A percentile compares a stretch with the other conserved stretches of the same genome.
phyloP scores from a whole-genome alignment of 2,797 vertebrate genomes.

The Myiotriccus ornatus region DNA sequence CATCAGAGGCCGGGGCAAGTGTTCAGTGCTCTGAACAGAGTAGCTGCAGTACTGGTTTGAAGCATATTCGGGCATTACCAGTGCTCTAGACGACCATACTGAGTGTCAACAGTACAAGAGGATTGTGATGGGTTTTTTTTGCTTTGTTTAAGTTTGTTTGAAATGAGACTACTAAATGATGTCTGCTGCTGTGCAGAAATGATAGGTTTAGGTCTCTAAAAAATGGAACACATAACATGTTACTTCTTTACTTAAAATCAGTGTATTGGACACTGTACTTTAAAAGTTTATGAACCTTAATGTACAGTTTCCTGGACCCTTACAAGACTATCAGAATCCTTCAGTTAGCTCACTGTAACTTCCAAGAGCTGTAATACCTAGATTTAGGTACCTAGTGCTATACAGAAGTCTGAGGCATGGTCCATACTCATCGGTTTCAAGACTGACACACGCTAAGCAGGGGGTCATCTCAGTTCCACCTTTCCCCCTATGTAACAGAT shows the following conservation, averaged over 20 bases:
- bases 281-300: not conserved
- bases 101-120: not conserved
- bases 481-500: not conserved
- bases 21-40: not conserved
- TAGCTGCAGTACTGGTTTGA: not conserved
- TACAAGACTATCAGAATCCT: not conserved
- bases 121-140: not conserved
- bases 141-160: not conserved
- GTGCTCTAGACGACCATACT: not conserved
- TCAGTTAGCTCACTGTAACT: not conserved
- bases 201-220: not conserved
- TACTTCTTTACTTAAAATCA: not conserved
- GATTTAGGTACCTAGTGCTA: not conserved
- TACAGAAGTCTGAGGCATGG: not conserved
- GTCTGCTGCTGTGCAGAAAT: not conserved
- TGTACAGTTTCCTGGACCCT: not conserved
- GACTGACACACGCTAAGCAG: not conserved
- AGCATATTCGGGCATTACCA: accelerated
- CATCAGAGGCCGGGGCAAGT: not conserved
- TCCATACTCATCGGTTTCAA: not conserved
- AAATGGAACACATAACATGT: not conserved
- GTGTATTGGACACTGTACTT: not conserved
- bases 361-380: not conserved
- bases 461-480: not conserved
- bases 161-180: not conserved